Evolutionary conservation across 2,113 vertebrate genomes (phyloP).

Genomic region (Ceuthmochares aereus): DNA sequence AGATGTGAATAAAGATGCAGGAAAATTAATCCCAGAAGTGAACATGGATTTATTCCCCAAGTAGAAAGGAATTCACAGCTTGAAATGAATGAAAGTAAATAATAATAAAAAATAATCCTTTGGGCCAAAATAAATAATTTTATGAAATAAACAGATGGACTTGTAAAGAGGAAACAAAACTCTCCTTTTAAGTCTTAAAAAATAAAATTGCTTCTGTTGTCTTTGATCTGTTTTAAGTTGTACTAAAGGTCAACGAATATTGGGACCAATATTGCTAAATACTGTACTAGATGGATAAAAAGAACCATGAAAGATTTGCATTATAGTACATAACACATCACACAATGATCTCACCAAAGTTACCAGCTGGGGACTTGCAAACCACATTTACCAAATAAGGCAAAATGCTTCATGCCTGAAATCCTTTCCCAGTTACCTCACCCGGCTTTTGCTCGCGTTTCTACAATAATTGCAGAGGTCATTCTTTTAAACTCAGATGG

Average conservation of each 20-base stretch:
- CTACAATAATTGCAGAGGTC: constrained; percentile 80
- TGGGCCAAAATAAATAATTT: constrained; percentile 18
- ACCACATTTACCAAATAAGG: constrained; percentile 89
- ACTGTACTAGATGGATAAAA: constrained; percentile 48
- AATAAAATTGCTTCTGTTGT: constrained; percentile 22
- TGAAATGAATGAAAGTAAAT: constrained; percentile 14
- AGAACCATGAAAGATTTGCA: constrained; percentile 69
- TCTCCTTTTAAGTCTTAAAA: constrained; percentile 34
- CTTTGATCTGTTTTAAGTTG: constrained; percentile 56
- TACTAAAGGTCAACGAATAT: constrained; percentile 54
- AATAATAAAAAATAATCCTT: constrained; percentile 1
- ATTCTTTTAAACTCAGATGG: constrained; percentile 68
- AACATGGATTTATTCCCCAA: constrained; percentile 21
- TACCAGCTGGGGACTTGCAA: constrained; percentile 80
- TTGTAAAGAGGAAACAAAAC: not conserved
- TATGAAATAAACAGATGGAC: constrained; percentile 18
- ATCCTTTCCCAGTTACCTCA: constrained; percentile 84
- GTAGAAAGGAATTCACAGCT: constrained; percentile 4
- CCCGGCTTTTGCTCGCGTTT: constrained; percentile 75
- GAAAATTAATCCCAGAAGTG: constrained; percentile 26
- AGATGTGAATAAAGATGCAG: not conserved
- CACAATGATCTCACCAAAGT: constrained; percentile 80
- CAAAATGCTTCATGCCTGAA: constrained; percentile 75
- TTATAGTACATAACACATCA: constrained; percentile 73
- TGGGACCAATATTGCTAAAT: constrained; percentile 61